Conservation (phyloP, 1,140 invertebrate genomes). For the Drosophila mojavensis region DNA sequence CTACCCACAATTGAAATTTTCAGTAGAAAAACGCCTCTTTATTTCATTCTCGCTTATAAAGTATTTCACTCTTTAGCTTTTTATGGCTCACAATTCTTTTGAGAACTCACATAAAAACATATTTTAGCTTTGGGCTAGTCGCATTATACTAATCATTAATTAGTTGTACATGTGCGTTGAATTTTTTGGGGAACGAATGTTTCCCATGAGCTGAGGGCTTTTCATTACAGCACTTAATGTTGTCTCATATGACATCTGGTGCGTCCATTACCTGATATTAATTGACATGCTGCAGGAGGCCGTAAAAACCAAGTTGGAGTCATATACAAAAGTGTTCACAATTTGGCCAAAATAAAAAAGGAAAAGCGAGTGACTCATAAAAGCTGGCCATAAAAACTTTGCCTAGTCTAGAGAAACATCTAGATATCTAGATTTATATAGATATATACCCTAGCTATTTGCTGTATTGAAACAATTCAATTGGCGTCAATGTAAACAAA, state of each 20-base stretch:
- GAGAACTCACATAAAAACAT: not conserved
- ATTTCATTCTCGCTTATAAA: not conserved
- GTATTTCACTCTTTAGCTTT: not conserved
- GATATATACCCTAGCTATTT: not conserved
- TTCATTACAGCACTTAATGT: constrained; percentile 42
- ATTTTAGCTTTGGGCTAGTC: not conserved
- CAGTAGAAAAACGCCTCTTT: no score
- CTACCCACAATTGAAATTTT: no score
- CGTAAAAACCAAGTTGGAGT: constrained; percentile 45
- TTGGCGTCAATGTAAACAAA: constrained; percentile 71
- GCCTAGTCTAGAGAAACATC: no score
- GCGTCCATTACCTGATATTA: constrained; percentile 53
- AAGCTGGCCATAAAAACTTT: constrained; percentile 39
- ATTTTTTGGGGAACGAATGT: constrained; percentile 7
- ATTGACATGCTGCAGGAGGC: constrained; percentile 49
- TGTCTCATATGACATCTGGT: constrained; percentile 47
- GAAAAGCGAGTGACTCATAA: constrained; percentile 18
- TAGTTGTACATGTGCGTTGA: constrained; percentile 11
- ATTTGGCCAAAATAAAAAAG: constrained; percentile 5
- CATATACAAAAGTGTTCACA: constrained; percentile 44
- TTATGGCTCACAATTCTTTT: not conserved
- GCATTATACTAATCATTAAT: constrained; percentile 41
- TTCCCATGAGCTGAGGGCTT: constrained; percentile 44
- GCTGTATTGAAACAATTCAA: constrained; percentile 55
- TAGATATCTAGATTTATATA: constrained; percentile 1